Conservation (phyloP, 2,888 invertebrate species). For the Phyto melanocephala region DNA sequence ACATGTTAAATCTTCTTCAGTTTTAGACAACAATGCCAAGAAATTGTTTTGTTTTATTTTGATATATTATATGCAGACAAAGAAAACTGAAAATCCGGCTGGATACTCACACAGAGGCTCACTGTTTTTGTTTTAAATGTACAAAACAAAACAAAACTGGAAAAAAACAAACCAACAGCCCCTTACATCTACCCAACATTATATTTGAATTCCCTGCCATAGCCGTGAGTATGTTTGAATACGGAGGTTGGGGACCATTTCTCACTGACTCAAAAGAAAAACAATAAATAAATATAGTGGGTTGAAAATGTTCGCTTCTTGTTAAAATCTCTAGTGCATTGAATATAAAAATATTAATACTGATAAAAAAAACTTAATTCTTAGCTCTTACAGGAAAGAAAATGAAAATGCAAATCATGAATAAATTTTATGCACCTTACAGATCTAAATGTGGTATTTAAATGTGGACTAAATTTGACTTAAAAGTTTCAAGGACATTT, state of each 20-base stretch:
- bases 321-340: background rate
- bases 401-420: background rate
- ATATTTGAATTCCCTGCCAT: background rate
- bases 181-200: too few relatives aligned
- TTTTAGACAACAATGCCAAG: background rate
- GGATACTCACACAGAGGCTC: conserved; percentile 3
- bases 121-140: background rate
- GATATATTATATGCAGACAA: conserved; percentile 27
- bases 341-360: background rate
- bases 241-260: background rate
- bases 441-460: too few relatives aligned
- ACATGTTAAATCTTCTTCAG: background rate
- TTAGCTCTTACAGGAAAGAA: background rate
- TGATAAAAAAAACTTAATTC: background rate
- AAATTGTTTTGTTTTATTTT: background rate
- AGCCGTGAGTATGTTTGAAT: background rate
- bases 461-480: too few relatives aligned
- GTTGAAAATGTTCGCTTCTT: background rate
- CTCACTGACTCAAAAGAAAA: background rate
- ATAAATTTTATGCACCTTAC: too few relatives aligned
- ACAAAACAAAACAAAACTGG: conserved; percentile 1
- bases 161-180: background rate
- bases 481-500: too few relatives aligned
- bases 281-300: conserved; percentile 4
- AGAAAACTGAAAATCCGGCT: conserved; percentile 23